Conservation (phyloP, 2,888 invertebrate species). For the Epirrhoe tristata region DNA sequence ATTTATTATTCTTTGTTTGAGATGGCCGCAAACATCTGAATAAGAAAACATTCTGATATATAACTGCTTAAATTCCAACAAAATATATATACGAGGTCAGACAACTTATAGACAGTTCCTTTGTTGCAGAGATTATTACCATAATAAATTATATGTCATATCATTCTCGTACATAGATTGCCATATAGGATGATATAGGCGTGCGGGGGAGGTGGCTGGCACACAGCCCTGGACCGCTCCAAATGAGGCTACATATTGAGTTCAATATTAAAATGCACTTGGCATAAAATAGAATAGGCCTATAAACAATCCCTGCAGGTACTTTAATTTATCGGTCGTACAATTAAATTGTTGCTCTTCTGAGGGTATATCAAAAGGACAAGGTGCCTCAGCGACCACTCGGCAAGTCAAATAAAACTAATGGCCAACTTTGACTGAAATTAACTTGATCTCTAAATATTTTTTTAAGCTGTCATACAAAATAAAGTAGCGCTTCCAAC, state of each 20-base stretch:
- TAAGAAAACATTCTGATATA: neutral
- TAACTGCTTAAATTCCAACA: neutral
- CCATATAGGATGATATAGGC: conserved; percentile 47
- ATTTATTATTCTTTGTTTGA: conserved; percentile 11
- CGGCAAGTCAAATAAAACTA: no score
- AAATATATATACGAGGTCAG: conserved; percentile 36
- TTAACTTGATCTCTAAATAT: no score
- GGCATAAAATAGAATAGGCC: no score
- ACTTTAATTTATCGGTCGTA: no score
- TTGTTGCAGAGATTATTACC: conserved; percentile 48
- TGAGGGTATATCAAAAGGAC: no score
- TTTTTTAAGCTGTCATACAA: no score
- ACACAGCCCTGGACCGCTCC: conserved; percentile 25
- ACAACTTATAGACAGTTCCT: conserved; percentile 31
- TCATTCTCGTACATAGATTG: conserved; percentile 47
- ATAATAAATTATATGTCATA: conserved; percentile 57
- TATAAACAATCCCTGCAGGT: no score
- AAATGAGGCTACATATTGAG: conserved; percentile 26
- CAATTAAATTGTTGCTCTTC: no score
- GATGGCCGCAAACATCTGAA: neutral
- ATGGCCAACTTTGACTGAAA: no score
- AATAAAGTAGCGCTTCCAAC: no score
- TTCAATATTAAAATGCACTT: conserved; percentile 20
- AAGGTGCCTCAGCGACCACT: no score
- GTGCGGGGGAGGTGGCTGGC: conserved; percentile 36